Conservation (phyloP, 1,140 invertebrate genomes). For the Zaprionus davidi region DNA sequence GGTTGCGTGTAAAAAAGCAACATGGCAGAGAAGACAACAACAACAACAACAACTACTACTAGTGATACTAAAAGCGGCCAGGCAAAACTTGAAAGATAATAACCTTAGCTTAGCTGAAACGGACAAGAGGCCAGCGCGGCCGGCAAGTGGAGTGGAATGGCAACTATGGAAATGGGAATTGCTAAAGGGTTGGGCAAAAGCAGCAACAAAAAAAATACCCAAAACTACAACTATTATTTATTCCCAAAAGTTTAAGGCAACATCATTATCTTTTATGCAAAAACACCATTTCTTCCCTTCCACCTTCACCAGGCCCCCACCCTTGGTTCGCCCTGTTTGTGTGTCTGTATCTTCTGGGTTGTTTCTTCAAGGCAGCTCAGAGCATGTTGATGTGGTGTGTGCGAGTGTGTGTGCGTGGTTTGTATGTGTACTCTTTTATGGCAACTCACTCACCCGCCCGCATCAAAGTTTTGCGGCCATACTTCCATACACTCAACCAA, state of each 20-base stretch:
- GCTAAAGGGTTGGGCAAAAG: neutral
- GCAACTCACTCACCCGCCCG: slow-evolving; percentile 59
- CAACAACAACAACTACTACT: slow-evolving; percentile 20
- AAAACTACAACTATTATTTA: slow-evolving; percentile 80
- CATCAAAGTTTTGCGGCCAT: slow-evolving; percentile 76
- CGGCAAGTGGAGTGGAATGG: neutral
- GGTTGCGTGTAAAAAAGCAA: slow-evolving; percentile 66
- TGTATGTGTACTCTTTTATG: slow-evolving; percentile 49
- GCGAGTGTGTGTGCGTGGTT: neutral
- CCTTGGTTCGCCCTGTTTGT: neutral
- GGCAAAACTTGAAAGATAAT: slow-evolving; percentile 82
- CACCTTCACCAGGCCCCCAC: slow-evolving; percentile 28
- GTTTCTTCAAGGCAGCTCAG: slow-evolving; percentile 67
- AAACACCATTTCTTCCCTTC: slow-evolving; percentile 23
- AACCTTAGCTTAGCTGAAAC: slow-evolving; percentile 74
- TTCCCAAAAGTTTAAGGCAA: slow-evolving; percentile 83
- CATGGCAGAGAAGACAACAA: slow-evolving; percentile 44
- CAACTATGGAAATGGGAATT: slow-evolving; percentile 15
- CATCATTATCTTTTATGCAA: slow-evolving; percentile 84
- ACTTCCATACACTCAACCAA: slow-evolving; percentile 58
- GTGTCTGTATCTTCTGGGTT: slow-evolving; percentile 32
- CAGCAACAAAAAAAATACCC: slow-evolving; percentile 10
- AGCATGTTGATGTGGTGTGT: neutral
- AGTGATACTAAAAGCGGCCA: slow-evolving; percentile 44
- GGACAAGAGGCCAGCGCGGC: slow-evolving; percentile 32